phyloP scores from a whole-genome alignment of 2,888 invertebrate species.

The Cheilosia vulpina region DNA sequence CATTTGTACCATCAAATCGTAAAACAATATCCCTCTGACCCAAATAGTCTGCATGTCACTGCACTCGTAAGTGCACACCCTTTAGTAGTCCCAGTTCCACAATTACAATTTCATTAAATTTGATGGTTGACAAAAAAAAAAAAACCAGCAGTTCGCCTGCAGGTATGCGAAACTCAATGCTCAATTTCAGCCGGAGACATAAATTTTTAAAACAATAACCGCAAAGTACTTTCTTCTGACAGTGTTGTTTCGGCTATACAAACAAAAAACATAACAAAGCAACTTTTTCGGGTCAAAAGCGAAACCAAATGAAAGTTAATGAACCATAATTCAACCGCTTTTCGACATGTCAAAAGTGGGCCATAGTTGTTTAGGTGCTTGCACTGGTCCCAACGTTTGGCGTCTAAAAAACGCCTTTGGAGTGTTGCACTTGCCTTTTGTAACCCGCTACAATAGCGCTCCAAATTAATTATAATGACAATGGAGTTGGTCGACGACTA shows the following conservation, averaged over 20 bases:
- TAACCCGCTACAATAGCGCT: not conserved
- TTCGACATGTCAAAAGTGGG: constrained; percentile 44
- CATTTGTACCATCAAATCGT: no score
- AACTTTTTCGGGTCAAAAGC: constrained; percentile 40
- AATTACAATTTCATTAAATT: constrained; percentile 38
- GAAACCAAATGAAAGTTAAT: constrained; percentile 45
- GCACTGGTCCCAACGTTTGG: not conserved
- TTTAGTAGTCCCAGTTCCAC: not conserved
- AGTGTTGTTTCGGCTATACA: not conserved
- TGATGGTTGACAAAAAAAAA: not conserved
- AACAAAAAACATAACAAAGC: constrained; percentile 26
- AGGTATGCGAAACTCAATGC: constrained; percentile 42
- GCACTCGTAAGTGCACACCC: not conserved
- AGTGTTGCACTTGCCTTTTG: not conserved
- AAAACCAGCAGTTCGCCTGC: constrained; percentile 4
- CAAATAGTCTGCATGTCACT: constrained; percentile 8
- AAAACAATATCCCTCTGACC: not conserved
- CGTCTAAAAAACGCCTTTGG: not conserved
- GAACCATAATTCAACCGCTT: constrained; percentile 40
- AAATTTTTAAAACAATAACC: constrained; percentile 30
- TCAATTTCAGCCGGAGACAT: constrained; percentile 11
- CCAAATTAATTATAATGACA: no score
- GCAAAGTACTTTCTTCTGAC: constrained; percentile 29
- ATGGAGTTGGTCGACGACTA: no score
- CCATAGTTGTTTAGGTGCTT: constrained; percentile 11